Conservation (phyloP, 2,797 vertebrate genomes). For the Eptatretus atami region DNA sequence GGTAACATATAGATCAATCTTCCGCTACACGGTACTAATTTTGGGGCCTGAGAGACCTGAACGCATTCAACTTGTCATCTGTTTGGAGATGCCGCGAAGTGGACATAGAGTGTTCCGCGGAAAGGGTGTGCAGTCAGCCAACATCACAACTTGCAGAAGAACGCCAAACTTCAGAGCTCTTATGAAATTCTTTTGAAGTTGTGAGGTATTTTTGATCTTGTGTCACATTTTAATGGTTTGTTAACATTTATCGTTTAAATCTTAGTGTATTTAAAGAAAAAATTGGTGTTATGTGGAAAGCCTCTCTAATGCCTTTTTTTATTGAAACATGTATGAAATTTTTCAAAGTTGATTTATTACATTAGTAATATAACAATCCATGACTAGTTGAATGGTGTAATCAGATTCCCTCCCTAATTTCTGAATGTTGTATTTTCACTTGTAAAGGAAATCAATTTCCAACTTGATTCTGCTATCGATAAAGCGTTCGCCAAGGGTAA, state of each 20-base stretch:
- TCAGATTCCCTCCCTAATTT: no score
- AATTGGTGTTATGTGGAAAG: neutral
- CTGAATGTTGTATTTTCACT: no score
- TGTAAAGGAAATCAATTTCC: no score
- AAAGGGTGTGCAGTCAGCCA: constrained; percentile 55
- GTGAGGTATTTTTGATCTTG: constrained; percentile 20
- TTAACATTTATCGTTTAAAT: neutral
- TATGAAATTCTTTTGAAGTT: constrained; percentile 97
- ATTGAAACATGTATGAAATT: neutral
- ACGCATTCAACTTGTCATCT: constrained; percentile 65
- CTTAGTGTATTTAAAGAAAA: neutral
- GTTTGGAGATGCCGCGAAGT: constrained; percentile 79
- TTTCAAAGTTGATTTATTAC: neutral
- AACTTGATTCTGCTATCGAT: no score
- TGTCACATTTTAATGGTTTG: no score
- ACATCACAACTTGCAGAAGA: constrained; percentile 89
- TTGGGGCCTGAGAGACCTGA: constrained; percentile 80
- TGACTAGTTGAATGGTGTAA: no score
- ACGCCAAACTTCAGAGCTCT: constrained; percentile 79
- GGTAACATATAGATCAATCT: neutral
- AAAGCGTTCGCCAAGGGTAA: no score
- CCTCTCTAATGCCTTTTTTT: neutral
- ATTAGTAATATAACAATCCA: no score
- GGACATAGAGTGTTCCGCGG: constrained; percentile 82
- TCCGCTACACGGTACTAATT: constrained; percentile 47